These are phyloP conservation scores for Drosophila kanapiae DNA, from an alignment of 1,140 invertebrate species.

Conservation along the genomic window DNA sequence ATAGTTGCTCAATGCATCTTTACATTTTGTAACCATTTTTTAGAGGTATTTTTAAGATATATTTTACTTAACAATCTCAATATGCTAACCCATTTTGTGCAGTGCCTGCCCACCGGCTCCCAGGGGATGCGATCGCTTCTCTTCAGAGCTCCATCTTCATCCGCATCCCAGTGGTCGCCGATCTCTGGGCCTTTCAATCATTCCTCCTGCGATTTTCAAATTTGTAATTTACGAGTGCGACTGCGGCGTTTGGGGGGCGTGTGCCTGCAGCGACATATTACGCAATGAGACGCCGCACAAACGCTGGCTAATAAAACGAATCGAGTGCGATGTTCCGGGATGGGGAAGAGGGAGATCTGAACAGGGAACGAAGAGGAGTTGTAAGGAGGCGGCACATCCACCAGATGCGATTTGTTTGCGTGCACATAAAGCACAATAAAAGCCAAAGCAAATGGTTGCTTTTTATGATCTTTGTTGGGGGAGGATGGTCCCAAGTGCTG, in stretches of 20 bases:
- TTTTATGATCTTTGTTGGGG: background rate
- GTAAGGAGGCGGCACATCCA: background rate
- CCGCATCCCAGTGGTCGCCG: slow-evolving; percentile 44
- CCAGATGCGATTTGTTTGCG: slow-evolving; percentile 60
- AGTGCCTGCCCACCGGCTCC: slow-evolving; percentile 23
- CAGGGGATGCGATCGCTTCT: slow-evolving; percentile 29
- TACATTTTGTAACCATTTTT: background rate
- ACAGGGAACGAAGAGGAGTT: background rate
- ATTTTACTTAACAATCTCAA: background rate
- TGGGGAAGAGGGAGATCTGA: background rate
- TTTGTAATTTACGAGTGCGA: slow-evolving; percentile 66
- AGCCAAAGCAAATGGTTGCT: slow-evolving; percentile 15
- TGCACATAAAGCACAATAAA: slow-evolving; percentile 36
- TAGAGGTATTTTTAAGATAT: background rate
- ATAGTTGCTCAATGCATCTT: background rate
- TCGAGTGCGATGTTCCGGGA: slow-evolving; percentile 17
- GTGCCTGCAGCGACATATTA: slow-evolving; percentile 73
- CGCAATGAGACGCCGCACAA: slow-evolving; percentile 67
- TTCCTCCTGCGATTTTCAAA: slow-evolving; percentile 67
- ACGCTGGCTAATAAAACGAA: slow-evolving; percentile 76
- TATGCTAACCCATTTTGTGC: background rate
- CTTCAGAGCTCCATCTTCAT: slow-evolving; percentile 19
- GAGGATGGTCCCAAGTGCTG: slow-evolving; percentile 8
- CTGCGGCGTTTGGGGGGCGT: slow-evolving; percentile 39
- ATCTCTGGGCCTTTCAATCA: slow-evolving; percentile 72